Evolutionary conservation across 2,888 invertebrate species (phyloP), one percentile per base, ranked within the genome.

Genomic region (Mantis religiosa): DNA sequence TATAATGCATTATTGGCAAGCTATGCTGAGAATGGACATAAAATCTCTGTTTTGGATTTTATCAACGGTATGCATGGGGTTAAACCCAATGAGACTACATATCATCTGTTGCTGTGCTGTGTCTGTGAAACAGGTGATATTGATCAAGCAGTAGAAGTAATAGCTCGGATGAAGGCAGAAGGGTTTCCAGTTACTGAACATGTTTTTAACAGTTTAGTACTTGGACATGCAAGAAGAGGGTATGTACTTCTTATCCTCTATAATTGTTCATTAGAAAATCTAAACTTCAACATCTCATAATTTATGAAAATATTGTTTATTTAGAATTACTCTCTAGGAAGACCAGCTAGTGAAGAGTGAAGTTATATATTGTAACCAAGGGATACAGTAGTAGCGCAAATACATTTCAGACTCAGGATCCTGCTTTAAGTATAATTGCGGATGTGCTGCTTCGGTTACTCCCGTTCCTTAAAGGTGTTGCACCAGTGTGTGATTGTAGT

Each of bases 121-220:
- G 93, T 94, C 8, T 90, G 91, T 6, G 91, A 90, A 88, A 91
- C 91, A 54, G 96, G 96, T 25, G 94, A 96, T 91, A 92, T 95
- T 28, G 93, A 94, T 71, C 94, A 95, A 91, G 94, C 95, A 0
- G 93, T 94, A 25, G 94, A 94, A 91, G 93, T 96, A 9, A 93
- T 96, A 88, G 93, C 94, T 2, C 94, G 94, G 85, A 96, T 96
- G 95, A 95, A 95, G 91, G 91, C 93, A 1, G 92, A 93, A 28
- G 93, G 93, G 1, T 92, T 95, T 84, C 92, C 95, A 0, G 93
- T 95, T 0, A 95, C 94, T n/a, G 95, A 95, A 91, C 93, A 92
- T 89, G 93, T 95, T 28, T 96, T 96, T 88, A 95, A 95, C 91
- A 94, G 94, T 0, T 93, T 97, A 0, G 94, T 96, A 15, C 92